Percentiles rank a stretch among this genome's conserved stretches.
phyloP scores from a whole-genome alignment of 2,888 invertebrate species.

The Fissipunctia ypsillon region DNA sequence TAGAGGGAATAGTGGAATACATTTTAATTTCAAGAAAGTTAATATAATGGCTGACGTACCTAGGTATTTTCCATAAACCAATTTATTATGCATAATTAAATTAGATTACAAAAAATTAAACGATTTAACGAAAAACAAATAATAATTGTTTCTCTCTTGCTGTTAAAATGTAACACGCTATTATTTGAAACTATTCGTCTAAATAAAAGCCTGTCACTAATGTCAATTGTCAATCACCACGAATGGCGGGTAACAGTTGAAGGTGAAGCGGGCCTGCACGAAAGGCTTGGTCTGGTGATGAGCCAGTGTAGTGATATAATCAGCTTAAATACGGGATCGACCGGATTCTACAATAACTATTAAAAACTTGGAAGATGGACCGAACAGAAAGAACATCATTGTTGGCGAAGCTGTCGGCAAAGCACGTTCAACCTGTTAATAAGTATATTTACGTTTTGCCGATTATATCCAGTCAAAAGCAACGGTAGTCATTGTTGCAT shows the following conservation, averaged over 20 bases:
- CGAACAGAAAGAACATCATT: not conserved
- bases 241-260: not conserved
- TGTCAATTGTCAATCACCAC: not conserved
- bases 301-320: not conserved
- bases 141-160: too few relatives aligned
- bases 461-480: conserved; percentile 35
- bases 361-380: not conserved
- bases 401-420: conserved; percentile 18
- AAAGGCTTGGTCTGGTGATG: not conserved
- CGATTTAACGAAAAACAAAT: too few relatives aligned
- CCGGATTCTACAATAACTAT: not conserved
- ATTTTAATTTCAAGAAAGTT: not conserved
- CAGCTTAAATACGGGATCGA: not conserved
- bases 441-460: conserved; percentile 23
- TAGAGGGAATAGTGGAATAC: not conserved
- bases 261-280: not conserved
- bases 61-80: not conserved
- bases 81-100: too few relatives aligned
- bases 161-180: too few relatives aligned
- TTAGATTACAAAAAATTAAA: not conserved
- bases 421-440: conserved; percentile 8
- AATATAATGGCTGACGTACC: not conserved
- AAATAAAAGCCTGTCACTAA: too few relatives aligned
- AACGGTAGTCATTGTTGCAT: conserved; percentile 57
- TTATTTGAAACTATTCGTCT: too few relatives aligned